Conservation (phyloP, 2,113 vertebrate species). For the Campylomormyrus numenius region DNA sequence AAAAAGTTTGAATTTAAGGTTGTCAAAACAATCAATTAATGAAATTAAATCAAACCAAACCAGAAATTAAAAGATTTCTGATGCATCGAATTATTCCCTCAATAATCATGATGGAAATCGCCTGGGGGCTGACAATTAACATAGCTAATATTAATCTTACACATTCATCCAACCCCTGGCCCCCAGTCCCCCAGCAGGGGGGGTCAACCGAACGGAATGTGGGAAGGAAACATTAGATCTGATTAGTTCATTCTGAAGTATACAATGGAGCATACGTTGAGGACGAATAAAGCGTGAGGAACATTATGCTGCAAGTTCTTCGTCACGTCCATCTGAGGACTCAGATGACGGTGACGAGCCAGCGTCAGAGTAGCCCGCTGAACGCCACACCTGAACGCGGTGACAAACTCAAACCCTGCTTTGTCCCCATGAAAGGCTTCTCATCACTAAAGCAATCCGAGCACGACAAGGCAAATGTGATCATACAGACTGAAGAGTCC, state of each 20-base stretch:
- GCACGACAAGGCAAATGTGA: neutral
- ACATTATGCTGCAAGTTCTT: neutral
- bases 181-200: neutral
- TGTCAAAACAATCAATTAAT: neutral
- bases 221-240: neutral
- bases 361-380: neutral
- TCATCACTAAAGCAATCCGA: neutral
- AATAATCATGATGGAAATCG: neutral
- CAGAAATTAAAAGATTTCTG: neutral
- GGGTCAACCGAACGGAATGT: neutral
- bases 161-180: neutral
- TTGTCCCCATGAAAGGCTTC: neutral
- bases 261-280: neutral
- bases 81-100: neutral
- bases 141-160: neutral
- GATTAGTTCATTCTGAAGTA: neutral
- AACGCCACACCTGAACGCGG: neutral
- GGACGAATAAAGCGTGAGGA: neutral
- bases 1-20: neutral
- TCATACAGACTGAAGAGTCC: neutral
- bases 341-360: neutral
- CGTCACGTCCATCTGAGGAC: neutral
- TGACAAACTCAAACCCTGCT: neutral
- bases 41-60: neutral
- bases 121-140: neutral